A percentile compares a stretch with the other conserved stretches of the same genome.
phyloP scores from a whole-genome alignment of 2,888 invertebrate species.

The Trilocha varians region DNA sequence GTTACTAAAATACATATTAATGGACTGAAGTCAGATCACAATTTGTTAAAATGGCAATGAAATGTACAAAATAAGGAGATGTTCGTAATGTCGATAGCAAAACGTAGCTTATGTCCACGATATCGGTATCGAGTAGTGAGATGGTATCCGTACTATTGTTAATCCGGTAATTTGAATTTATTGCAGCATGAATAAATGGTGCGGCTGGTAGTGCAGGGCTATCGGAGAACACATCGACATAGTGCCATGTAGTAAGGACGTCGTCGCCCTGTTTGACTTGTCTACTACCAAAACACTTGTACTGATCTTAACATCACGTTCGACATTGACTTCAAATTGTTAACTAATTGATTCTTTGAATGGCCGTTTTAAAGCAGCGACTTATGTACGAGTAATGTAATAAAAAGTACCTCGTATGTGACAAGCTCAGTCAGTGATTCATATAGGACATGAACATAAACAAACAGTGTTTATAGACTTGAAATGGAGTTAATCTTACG shows the following conservation, averaged over 20 bases:
- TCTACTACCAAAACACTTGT: slow-evolving; percentile 13
- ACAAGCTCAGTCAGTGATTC: slow-evolving; percentile 8
- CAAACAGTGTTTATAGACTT: slow-evolving; percentile 2
- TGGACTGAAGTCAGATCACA: too few relatives aligned
- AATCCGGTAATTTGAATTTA: slow-evolving; percentile 75
- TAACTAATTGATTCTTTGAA: too few relatives aligned
- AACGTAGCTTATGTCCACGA: slow-evolving; percentile 32
- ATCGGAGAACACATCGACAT: slow-evolving; percentile 59
- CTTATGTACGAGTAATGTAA: neutral
- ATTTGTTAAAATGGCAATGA: too few relatives aligned
- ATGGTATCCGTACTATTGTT: slow-evolving; percentile 70
- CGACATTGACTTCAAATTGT: too few relatives aligned
- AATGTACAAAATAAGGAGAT: slow-evolving; percentile 2
- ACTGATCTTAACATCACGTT: too few relatives aligned
- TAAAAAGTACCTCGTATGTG: neutral
- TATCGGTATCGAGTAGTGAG: slow-evolving; percentile 47
- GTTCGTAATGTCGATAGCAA: slow-evolving; percentile 30
- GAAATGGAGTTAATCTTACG: slow-evolving; percentile 40
- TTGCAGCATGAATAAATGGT: slow-evolving; percentile 70
- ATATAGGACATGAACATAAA: slow-evolving; percentile 7
- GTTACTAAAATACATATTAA: too few relatives aligned
- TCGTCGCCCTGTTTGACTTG: slow-evolving; percentile 21
- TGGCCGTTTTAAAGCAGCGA: too few relatives aligned
- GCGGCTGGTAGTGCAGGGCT: slow-evolving; percentile 45
- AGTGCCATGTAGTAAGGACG: slow-evolving; percentile 34